Percentiles rank a stretch among this genome's conserved stretches.
Conservation (phyloP, 2,113 vertebrate species). For the Cranoglanis bouderius region DNA sequence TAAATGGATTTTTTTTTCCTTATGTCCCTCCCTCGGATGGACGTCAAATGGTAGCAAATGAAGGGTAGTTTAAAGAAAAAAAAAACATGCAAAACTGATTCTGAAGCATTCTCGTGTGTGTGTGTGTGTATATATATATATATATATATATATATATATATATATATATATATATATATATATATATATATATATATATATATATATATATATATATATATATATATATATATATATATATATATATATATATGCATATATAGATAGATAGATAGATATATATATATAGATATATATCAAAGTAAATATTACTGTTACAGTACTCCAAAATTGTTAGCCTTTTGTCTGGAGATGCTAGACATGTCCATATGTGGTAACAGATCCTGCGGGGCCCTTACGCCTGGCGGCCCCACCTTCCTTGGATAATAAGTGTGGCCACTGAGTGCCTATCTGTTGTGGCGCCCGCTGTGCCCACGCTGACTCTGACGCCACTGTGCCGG, state of each 20-base stretch:
- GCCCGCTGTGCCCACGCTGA: constrained; percentile 49
- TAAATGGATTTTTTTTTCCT: constrained; percentile 53
- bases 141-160: constrained; percentile 56
- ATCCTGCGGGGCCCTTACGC: constrained; percentile 61
- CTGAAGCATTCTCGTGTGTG: constrained; percentile 28
- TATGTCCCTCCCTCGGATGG: constrained; percentile 64
- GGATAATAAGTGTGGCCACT: constrained; percentile 73
- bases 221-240: constrained; percentile 59
- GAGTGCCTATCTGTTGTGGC: constrained; percentile 78
- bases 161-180: constrained; percentile 57
- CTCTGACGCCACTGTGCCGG: constrained; percentile 70
- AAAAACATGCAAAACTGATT: constrained; percentile 51
- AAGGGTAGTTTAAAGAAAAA: constrained; percentile 68
- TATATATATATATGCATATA: constrained; percentile 59
- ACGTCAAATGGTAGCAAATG: constrained; percentile 73
- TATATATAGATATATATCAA: constrained; percentile 59
- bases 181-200: constrained; percentile 55
- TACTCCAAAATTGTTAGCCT: constrained; percentile 70
- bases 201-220: constrained; percentile 53
- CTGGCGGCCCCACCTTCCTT: constrained; percentile 65
- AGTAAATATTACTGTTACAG: constrained; percentile 78
- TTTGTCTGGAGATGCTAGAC: constrained; percentile 63
- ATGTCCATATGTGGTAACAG: constrained; percentile 52
- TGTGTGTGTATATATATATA: constrained; percentile 54
- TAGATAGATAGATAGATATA: too few relatives aligned